Evolutionary conservation across 2,888 invertebrate genomes (phyloP).

Genomic region (Tridacna gigas): DNA sequence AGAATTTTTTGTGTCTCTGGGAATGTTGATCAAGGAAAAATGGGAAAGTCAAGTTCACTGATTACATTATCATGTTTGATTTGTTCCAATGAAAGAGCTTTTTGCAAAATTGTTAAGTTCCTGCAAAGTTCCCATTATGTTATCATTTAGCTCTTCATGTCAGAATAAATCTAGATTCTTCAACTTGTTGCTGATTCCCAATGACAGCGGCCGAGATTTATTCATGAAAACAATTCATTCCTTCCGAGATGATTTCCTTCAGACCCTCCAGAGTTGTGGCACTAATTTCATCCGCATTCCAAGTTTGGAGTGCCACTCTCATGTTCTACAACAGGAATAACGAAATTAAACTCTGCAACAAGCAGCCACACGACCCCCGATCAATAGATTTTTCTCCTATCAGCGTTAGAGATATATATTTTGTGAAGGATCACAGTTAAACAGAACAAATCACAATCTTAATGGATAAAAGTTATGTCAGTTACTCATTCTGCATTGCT

Average conservation of each 20-base stretch:
- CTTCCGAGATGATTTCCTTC: constrained; percentile 37
- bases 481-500: constrained; percentile 37
- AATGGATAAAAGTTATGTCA: constrained; percentile 55
- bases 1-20: neutral
- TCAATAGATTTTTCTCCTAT: constrained; percentile 45
- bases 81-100: constrained; percentile 1
- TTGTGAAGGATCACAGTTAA: constrained; percentile 40
- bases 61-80: constrained; percentile 25
- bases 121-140: constrained; percentile 19
- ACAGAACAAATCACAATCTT: constrained; percentile 60
- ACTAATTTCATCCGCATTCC: constrained; percentile 55
- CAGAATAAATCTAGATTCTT: constrained; percentile 7
- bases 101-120: constrained; percentile 22
- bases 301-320: constrained; percentile 25
- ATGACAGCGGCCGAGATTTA: constrained; percentile 37
- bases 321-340: constrained; percentile 42
- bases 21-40: constrained; percentile 3
- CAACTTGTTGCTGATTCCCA: constrained; percentile 14
- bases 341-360: constrained; percentile 47
- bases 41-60: constrained; percentile 15
- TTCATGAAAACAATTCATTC: constrained; percentile 43
- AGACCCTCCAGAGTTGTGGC: constrained; percentile 34
- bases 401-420: constrained; percentile 29
- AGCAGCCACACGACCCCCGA: constrained; percentile 34
- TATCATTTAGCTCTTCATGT: constrained; percentile 20